Conservation (phyloP, 2,113 vertebrate species). For the Strix aluco region DNA sequence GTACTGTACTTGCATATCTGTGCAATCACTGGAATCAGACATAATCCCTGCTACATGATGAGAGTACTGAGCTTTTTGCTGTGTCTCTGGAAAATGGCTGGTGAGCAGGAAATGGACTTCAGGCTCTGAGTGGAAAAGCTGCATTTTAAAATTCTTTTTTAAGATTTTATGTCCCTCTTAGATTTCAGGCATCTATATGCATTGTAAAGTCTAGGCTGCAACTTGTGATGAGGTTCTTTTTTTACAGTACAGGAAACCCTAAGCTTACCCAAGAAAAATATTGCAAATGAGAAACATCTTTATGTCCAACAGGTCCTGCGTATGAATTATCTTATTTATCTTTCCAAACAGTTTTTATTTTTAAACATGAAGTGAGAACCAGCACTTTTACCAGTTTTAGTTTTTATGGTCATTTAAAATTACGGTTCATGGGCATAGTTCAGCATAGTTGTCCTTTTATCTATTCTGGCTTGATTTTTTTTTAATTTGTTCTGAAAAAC, state of each 20-base stretch:
- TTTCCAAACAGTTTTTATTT: background rate
- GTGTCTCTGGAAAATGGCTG: background rate
- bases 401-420: background rate
- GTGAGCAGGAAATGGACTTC: background rate
- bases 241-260: background rate
- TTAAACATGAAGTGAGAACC: background rate
- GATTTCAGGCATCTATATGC: background rate
- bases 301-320: background rate
- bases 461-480: background rate
- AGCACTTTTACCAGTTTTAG: background rate
- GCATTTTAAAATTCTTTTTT: background rate
- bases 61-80: background rate
- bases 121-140: background rate
- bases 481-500: background rate
- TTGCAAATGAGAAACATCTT: background rate
- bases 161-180: background rate
- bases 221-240: background rate
- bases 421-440: background rate
- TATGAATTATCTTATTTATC: background rate
- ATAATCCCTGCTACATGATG: background rate
- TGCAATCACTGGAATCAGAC: background rate
- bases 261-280: background rate
- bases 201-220: background rate
- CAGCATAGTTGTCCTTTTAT: background rate
- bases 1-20: background rate